These are phyloP conservation scores for Gopherus evgoodei DNA, from an alignment of 2,113 vertebrate genomes.

Conservation along the genomic window DNA sequence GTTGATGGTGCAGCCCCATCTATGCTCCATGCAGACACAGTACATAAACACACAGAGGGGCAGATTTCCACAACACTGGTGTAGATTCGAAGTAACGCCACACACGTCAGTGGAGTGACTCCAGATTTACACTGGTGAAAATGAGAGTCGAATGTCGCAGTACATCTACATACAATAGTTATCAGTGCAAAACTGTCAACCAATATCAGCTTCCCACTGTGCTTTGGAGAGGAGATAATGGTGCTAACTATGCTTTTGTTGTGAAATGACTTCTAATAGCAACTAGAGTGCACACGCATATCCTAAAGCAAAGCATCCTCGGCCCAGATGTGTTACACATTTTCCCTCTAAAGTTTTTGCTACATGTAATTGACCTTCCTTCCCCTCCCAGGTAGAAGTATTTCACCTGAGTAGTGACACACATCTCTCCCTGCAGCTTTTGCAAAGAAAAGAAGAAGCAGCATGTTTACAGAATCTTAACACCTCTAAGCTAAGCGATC, in stretches of 20 bases:
- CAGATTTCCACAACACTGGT: fast-evolving
- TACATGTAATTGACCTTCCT: not conserved
- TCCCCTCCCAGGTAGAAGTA: not conserved
- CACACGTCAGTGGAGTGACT: not conserved
- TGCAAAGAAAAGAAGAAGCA: not conserved
- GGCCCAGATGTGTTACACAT: fast-evolving
- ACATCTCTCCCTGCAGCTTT: not conserved
- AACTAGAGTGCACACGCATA: fast-evolving
- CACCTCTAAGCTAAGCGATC: not conserved
- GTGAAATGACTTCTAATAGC: fast-evolving
- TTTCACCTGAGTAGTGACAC: not conserved
- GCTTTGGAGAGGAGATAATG: not conserved
- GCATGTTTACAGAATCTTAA: not conserved
- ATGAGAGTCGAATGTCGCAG: not conserved
- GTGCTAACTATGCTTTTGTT: not conserved
- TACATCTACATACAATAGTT: not conserved
- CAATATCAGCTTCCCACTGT: not conserved
- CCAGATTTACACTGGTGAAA: conserved; percentile 28
- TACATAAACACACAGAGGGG: not conserved
- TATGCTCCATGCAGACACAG: fast-evolving
- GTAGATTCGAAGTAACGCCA: fast-evolving
- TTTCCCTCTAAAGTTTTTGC: not conserved
- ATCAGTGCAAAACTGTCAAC: conserved; percentile 2
- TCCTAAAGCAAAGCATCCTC: not conserved
- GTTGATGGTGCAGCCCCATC: fast-evolving